Conservation (phyloP, 2,888 invertebrate species). For the Eupithecia subfuscata region DNA sequence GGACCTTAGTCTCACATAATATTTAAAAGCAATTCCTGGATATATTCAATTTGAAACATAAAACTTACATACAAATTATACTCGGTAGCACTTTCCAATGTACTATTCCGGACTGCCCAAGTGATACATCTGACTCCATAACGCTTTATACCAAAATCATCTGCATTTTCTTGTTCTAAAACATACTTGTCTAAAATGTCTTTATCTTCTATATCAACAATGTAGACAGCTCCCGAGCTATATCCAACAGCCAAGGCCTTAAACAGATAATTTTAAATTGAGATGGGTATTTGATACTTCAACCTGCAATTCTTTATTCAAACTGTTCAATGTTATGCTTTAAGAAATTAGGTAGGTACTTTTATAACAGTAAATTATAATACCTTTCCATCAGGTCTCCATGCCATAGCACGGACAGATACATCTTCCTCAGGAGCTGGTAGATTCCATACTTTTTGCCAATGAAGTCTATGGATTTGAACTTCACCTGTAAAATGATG, state of each 20-base stretch:
- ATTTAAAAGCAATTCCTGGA: neutral
- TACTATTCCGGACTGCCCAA: conserved; percentile 86
- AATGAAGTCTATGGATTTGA: conserved; percentile 93
- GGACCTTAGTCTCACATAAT: neutral
- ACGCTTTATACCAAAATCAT: conserved; percentile 76
- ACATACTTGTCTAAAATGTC: conserved; percentile 88
- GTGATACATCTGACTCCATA: conserved; percentile 88
- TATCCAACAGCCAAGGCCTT: conserved; percentile 89
- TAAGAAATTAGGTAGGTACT: neutral
- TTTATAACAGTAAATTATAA: conserved; percentile 23
- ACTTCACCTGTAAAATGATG: conserved; percentile 87
- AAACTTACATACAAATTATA: conserved; percentile 75
- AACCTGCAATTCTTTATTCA: neutral
- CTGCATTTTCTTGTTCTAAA: conserved; percentile 68
- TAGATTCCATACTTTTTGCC: conserved; percentile 96
- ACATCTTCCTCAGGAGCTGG: conserved; percentile 90
- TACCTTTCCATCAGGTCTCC: conserved; percentile 98
- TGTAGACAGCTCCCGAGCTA: conserved; percentile 87
- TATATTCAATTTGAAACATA: neutral
- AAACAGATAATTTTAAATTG: conserved; percentile 9
- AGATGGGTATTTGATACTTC: neutral
- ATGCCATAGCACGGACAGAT: conserved; percentile 90
- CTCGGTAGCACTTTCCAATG: conserved; percentile 71
- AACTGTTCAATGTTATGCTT: neutral
- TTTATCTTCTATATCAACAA: conserved; percentile 94